phyloP scores from a whole-genome alignment of 2,113 vertebrate genomes.

The Climacteris rufus region DNA sequence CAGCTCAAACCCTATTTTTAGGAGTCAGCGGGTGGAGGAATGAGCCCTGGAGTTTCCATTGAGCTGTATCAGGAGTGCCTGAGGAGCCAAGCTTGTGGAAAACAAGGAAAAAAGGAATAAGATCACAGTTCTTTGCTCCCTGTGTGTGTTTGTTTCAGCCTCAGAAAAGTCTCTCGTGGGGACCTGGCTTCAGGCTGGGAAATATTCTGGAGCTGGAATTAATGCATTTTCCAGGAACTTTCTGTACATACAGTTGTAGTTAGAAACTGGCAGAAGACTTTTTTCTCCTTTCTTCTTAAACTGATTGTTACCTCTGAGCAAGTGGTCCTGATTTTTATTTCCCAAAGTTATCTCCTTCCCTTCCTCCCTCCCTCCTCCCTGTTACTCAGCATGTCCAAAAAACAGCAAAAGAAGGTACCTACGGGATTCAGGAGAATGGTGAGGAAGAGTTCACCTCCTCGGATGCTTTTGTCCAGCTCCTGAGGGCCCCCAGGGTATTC shows the following conservation, averaged over 20 bases:
- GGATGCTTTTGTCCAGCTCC: conserved; percentile 95
- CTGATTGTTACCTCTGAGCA: background rate
- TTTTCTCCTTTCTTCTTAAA: background rate
- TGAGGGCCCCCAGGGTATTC: conserved; percentile 95
- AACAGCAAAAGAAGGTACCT: conserved; percentile 61
- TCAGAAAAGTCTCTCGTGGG: background rate
- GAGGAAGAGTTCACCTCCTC: conserved; percentile 94
- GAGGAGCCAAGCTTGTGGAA: background rate
- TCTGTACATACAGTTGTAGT: background rate
- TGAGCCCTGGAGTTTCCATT: background rate
- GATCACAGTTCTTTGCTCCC: background rate
- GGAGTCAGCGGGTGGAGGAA: background rate
- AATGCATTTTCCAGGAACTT: background rate
- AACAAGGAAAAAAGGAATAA: background rate
- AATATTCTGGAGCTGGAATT: background rate
- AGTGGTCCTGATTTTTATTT: background rate
- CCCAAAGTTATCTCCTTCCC: background rate
- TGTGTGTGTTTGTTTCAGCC: background rate
- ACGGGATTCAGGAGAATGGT: conserved; percentile 95
- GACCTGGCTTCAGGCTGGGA: background rate
- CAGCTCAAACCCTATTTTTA: background rate
- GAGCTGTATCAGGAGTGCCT: background rate
- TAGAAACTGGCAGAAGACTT: background rate
- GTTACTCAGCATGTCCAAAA: background rate
- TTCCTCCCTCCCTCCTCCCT: background rate